A percentile compares a stretch with the other conserved stretches of the same genome.
Evolutionary conservation across 2,113 vertebrate species (phyloP).

Genomic region (Atractosteus spatula): DNA sequence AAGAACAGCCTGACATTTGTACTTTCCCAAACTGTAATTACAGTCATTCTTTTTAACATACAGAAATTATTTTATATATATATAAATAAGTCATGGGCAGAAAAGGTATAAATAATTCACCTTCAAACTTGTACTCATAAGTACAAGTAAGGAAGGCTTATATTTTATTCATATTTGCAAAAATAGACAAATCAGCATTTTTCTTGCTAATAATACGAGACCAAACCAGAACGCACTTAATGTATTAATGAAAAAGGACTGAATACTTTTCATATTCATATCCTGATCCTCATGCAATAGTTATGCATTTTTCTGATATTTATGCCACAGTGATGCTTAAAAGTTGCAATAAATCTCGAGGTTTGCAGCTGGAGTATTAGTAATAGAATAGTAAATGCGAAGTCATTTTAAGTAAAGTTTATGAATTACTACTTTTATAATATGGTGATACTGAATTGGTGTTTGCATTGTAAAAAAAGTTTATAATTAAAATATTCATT

Average conservation of each 20-base stretch:
- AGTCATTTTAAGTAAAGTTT: too few relatives aligned
- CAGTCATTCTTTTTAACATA: background rate
- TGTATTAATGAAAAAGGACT: slow-evolving; percentile 3
- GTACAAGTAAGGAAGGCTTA: background rate
- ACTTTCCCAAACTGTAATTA: too few relatives aligned
- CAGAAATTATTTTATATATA: slow-evolving; percentile 33
- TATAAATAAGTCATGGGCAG: background rate
- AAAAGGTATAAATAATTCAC: slow-evolving; percentile 11
- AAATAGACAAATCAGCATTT: slow-evolving; percentile 6
- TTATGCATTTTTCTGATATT: slow-evolving; percentile 1
- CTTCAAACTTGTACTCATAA: slow-evolving; percentile 5
- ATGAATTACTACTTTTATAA: too few relatives aligned
- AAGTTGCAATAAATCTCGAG: background rate
- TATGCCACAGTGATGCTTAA: background rate
- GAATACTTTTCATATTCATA: background rate
- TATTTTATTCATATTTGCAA: slow-evolving; percentile 14
- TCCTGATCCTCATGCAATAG: background rate
- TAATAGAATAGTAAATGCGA: too few relatives aligned
- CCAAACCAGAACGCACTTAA: slow-evolving; percentile 5
- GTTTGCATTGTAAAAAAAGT: too few relatives aligned
- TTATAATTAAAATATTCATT: too few relatives aligned
- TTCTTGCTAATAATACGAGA: background rate
- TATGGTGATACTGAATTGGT: too few relatives aligned
- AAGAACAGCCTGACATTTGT: too few relatives aligned
- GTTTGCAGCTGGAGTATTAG: too few relatives aligned